Percentiles rank a stretch among this genome's conserved stretches.
These are phyloP conservation scores for Tragelaphus scriptus DNA, from an alignment of 2,113 vertebrate species.

Conservation along the genomic window DNA sequence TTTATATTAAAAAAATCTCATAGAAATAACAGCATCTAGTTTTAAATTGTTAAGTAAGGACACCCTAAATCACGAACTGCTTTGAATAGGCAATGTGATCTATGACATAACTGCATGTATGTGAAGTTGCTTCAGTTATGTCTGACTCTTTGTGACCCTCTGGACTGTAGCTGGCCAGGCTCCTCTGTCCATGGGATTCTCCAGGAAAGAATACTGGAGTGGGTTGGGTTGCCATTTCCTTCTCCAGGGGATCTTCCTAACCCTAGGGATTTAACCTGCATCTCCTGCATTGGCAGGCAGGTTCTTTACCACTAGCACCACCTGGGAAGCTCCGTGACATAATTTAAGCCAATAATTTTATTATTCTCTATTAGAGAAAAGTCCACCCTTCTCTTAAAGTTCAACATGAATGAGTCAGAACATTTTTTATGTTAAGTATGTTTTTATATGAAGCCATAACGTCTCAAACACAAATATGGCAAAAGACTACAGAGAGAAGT, in stretches of 20 bases:
- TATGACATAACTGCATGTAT: neutral
- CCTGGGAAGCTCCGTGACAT: neutral
- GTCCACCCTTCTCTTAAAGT: neutral
- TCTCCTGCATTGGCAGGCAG: neutral
- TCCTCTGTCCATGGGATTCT: neutral
- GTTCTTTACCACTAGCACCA: neutral
- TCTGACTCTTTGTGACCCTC: neutral
- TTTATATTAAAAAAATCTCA: neutral
- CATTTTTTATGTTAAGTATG: neutral
- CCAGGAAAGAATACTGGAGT: neutral
- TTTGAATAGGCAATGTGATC: neutral
- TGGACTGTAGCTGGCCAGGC: neutral
- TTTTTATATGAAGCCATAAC: neutral
- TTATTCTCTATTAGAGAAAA: neutral
- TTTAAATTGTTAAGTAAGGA: conserved; percentile 5
- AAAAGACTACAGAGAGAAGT: neutral
- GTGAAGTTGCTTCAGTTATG: neutral
- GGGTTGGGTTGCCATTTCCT: neutral
- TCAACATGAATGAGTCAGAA: neutral
- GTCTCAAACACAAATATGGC: neutral
- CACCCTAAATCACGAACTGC: neutral
- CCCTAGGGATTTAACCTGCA: neutral
- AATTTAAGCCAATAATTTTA: neutral
- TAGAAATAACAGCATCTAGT: neutral
- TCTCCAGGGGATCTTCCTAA: neutral